Percentiles rank a stretch among this genome's conserved stretches.
phyloP scores from a whole-genome alignment of 2,113 vertebrate species.

The Balaenoptera acutorostrata region DNA sequence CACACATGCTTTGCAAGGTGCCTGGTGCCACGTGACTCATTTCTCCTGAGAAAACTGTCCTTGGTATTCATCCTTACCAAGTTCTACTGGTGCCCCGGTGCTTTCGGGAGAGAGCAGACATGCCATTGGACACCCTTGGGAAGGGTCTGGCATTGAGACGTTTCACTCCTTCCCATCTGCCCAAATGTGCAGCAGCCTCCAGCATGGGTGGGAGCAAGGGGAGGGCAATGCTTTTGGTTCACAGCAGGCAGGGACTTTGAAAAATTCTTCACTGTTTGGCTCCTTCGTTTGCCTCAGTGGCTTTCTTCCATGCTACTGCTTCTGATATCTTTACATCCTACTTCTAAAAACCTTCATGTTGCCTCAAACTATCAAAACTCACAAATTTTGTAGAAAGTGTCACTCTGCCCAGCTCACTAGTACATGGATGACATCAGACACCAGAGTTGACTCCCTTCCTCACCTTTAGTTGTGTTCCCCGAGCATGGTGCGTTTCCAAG shows the following conservation, averaged over 20 bases:
- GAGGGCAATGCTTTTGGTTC: not conserved
- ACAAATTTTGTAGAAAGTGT: not conserved
- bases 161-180: not conserved
- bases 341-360: not conserved
- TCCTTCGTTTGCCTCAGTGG: not conserved
- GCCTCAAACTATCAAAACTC: not conserved
- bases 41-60: not conserved
- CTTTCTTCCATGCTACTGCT: not conserved
- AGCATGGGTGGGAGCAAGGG: not conserved
- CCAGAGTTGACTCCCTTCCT: not conserved
- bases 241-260: not conserved
- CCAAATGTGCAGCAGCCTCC: not conserved
- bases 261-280: not conserved
- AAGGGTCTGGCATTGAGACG: not conserved
- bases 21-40: not conserved
- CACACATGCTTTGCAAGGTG: not conserved
- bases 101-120: not conserved
- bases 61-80: not conserved
- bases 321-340: not conserved
- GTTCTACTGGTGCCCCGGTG: not conserved
- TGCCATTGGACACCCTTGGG: not conserved
- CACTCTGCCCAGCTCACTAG: not conserved
- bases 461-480: not conserved
- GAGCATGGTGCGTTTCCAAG: not conserved
- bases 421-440: not conserved